Evolutionary conservation across 2,888 invertebrate species (phyloP).

Genomic region (Oxyscelio sp.): DNA sequence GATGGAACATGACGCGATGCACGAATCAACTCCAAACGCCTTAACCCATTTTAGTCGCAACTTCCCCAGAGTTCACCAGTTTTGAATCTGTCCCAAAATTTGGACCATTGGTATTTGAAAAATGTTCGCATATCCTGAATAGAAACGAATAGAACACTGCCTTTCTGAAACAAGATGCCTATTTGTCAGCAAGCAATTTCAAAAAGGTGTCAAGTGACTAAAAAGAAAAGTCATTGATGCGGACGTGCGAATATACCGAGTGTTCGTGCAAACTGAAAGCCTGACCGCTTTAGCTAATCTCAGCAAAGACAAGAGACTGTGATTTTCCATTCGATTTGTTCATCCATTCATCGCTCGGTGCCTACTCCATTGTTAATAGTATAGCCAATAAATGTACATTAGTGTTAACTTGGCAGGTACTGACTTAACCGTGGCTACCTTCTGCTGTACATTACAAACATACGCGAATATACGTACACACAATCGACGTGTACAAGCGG

Average conservation of each 20-base stretch:
- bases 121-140: too few species aligned
- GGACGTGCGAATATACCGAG: slow-evolving; percentile 64
- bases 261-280: slow-evolving; percentile 72
- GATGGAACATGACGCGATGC: slow-evolving; percentile 25
- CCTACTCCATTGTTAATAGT: slow-evolving; percentile 74
- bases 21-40: background rate
- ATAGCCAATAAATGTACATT: slow-evolving; percentile 71
- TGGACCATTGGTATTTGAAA: background rate
- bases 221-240: slow-evolving; percentile 71
- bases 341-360: slow-evolving; percentile 74
- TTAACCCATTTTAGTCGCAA: too few species aligned
- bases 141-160: too few species aligned
- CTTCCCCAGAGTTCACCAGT: too few species aligned
- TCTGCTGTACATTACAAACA: slow-evolving; percentile 52
- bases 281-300: slow-evolving; percentile 76
- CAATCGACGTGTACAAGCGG: background rate
- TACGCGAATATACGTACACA: slow-evolving; percentile 19
- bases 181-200: slow-evolving; percentile 22
- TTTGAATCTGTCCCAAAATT: too few species aligned
- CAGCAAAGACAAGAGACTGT: slow-evolving; percentile 72
- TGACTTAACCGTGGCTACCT: slow-evolving; percentile 70
- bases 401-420: slow-evolving; percentile 74
- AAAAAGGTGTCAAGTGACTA: slow-evolving; percentile 71
- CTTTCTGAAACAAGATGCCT: background rate
- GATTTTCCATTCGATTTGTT: slow-evolving; percentile 77